phyloP scores from a whole-genome alignment of 2,888 invertebrate genomes.

The Nomada ferruginata region DNA sequence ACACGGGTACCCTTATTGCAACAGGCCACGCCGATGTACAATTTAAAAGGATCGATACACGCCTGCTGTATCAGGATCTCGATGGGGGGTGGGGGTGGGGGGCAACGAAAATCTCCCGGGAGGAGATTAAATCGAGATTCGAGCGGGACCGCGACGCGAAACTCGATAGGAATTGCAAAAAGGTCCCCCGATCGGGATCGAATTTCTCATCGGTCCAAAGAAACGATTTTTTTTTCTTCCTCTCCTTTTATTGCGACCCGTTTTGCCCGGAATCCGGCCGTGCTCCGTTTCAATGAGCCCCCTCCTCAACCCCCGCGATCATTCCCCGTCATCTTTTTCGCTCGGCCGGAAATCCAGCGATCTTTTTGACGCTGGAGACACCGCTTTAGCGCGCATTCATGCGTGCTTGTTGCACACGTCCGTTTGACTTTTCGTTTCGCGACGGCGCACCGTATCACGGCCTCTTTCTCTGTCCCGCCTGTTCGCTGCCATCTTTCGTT shows the following conservation, averaged over 20 bases:
- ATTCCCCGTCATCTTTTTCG: constrained; percentile 12
- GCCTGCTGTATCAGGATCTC: constrained; percentile 37
- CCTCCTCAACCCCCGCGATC: neutral
- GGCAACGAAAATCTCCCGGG: constrained; percentile 35
- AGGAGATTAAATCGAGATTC: constrained; percentile 55
- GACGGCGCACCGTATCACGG: neutral
- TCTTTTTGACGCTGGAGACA: constrained; percentile 10
- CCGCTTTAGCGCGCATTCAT: constrained; percentile 49
- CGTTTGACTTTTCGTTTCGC: constrained; percentile 47
- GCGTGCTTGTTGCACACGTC: constrained; percentile 61
- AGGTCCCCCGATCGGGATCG: constrained; percentile 57
- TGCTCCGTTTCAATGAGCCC: constrained; percentile 32
- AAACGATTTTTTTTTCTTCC: constrained; percentile 20
- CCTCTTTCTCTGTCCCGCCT: neutral
- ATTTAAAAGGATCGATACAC: constrained; percentile 24
- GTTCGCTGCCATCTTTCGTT: neutral
- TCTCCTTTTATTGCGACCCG: constrained; percentile 25
- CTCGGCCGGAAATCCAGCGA: constrained; percentile 6
- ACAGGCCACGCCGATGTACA: neutral
- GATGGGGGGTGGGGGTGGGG: neutral
- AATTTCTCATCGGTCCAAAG: constrained; percentile 60
- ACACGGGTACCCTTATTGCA: neutral
- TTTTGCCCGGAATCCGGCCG: constrained; percentile 35
- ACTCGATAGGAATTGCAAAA: constrained; percentile 66
- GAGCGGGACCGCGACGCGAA: constrained; percentile 52